Evolutionary conservation across 37 sponge, comb jelly and placozoan genomes (phyloP).

Genomic region (Aphrocallistes beatrix): DNA sequence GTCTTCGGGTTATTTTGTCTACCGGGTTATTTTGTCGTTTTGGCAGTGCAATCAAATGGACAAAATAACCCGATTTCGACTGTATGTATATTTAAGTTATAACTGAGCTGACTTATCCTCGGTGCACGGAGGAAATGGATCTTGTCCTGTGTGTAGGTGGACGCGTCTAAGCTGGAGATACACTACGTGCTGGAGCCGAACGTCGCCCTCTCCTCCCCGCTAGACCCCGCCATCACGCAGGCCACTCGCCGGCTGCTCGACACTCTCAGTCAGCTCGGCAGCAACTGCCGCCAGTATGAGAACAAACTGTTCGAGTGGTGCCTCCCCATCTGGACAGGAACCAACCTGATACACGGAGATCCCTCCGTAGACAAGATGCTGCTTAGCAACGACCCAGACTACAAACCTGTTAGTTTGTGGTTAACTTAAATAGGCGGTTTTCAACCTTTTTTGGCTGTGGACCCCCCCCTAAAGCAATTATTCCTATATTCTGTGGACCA

Average conservation of each 20-base stretch:
- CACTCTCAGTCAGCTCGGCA: neutral
- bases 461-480: no score
- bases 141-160: neutral
- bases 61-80: no score
- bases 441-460: no score
- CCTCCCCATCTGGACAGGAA: slow-evolving; percentile 3
- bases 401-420: neutral
- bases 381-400: neutral
- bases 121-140: no score
- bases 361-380: neutral
- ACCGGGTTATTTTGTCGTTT: no score
- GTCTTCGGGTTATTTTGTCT: no score
- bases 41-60: no score
- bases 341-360: slow-evolving; percentile 8
- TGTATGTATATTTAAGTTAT: no score
- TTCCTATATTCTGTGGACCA: no score
- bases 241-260: neutral
- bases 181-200: slow-evolving; percentile 13
- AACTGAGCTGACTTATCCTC: no score
- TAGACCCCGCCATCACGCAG: neutral
- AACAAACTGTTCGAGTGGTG: neutral
- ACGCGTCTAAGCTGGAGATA: neutral
- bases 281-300: neutral
- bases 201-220: neutral
- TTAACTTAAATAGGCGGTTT: neutral